Conservation (phyloP, 2,113 vertebrate genomes). For the Tichodroma muraria region DNA sequence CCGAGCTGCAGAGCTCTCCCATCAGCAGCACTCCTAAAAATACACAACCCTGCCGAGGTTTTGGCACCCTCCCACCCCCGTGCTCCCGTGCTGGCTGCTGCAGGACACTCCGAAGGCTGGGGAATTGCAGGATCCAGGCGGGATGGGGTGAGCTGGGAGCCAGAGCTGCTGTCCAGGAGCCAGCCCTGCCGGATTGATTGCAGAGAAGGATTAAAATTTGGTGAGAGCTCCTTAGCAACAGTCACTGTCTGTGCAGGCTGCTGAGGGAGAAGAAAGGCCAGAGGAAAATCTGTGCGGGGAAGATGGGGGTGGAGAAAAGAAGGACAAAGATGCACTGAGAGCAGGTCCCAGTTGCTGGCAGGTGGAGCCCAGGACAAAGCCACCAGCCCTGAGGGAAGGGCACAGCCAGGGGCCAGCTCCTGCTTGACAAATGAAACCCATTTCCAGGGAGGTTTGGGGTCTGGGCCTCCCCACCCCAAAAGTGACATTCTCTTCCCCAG, state of each 20-base stretch:
- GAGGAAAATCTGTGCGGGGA: not conserved
- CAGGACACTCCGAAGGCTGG: not conserved
- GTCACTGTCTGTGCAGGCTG: not conserved
- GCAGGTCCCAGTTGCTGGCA: not conserved
- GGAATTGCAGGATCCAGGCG: not conserved
- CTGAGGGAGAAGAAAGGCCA: not conserved
- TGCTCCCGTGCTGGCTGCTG: not conserved
- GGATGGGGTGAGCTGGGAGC: not conserved
- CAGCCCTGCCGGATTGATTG: not conserved
- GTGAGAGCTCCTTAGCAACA: slow-evolving; percentile 43
- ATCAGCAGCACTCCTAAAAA: not conserved
- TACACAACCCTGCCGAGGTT: fast-evolving
- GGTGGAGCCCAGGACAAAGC: not conserved
- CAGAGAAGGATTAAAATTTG: not conserved
- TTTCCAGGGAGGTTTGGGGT: not conserved
- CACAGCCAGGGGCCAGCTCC: not conserved
- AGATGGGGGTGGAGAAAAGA: not conserved
- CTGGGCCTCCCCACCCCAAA: not conserved
- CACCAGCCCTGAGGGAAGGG: not conserved
- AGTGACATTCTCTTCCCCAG: not conserved
- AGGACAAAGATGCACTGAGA: not conserved
- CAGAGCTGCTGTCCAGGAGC: not conserved
- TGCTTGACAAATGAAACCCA: not conserved
- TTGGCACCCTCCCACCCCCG: not conserved
- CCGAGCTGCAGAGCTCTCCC: not conserved